A percentile compares a stretch with the other conserved stretches of the same genome.
phyloP scores from a whole-genome alignment of 2,113 vertebrate species.

The Apaloderma vittatum region DNA sequence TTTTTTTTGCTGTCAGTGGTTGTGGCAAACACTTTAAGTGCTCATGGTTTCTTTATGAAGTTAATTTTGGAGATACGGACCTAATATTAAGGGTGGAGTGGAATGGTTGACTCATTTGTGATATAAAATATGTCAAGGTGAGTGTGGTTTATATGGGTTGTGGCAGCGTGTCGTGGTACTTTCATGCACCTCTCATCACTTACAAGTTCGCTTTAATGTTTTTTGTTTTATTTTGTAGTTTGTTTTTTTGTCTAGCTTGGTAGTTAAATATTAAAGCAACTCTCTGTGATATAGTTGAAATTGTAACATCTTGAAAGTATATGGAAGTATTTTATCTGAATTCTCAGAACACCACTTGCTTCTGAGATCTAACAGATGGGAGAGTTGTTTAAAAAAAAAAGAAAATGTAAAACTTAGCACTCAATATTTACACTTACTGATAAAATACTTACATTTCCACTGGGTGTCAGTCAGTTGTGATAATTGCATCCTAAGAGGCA shows the following conservation, averaged over 20 bases:
- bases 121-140: not conserved
- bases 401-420: not conserved
- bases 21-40: not conserved
- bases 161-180: not conserved
- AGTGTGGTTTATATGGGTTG: not conserved
- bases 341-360: not conserved
- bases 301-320: not conserved
- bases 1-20: not conserved
- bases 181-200: not conserved
- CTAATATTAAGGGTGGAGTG: accelerated
- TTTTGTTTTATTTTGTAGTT: not conserved
- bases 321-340: not conserved
- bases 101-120: not conserved
- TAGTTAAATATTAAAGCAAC: not conserved
- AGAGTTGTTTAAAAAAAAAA: not conserved
- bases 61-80: not conserved
- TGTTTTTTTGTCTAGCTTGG: not conserved
- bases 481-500: not conserved
- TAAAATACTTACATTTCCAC: not conserved
- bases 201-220: not conserved
- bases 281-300: not conserved
- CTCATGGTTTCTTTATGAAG: accelerated
- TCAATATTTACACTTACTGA: not conserved
- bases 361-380: not conserved
- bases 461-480: not conserved